These are phyloP conservation scores for Diprion similis DNA, from an alignment of 1,140 invertebrate genomes.

Conservation along the genomic window DNA sequence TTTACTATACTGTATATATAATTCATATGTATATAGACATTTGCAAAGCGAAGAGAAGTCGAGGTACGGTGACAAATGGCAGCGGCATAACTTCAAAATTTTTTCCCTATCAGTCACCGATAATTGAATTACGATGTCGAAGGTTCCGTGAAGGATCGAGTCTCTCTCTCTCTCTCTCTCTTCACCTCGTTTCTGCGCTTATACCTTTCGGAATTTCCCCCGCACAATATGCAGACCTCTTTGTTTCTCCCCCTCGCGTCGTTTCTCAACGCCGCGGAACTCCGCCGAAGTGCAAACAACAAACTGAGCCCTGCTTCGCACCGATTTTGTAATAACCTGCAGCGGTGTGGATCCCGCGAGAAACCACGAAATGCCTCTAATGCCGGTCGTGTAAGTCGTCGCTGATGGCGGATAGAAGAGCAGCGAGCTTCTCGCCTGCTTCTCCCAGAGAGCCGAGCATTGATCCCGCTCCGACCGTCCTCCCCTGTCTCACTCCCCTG, in stretches of 20 bases:
- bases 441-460: slow-evolving; percentile 41
- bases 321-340: slow-evolving; percentile 40
- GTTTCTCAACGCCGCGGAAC: too few relatives aligned
- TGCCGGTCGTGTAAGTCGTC: slow-evolving; percentile 20
- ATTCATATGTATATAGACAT: too few relatives aligned
- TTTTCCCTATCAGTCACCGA: background rate
- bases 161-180: slow-evolving; percentile 9
- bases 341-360: slow-evolving; percentile 32
- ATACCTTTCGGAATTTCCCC: background rate
- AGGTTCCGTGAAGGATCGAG: too few relatives aligned
- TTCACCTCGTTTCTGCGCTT: too few relatives aligned
- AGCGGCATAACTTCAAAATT: background rate
- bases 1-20: too few relatives aligned
- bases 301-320: slow-evolving; percentile 32
- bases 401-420: slow-evolving; percentile 33
- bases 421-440: slow-evolving; percentile 20
- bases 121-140: background rate
- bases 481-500: slow-evolving; percentile 26
- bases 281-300: slow-evolving; percentile 14
- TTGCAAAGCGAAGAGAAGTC: background rate
- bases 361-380: slow-evolving; percentile 50
- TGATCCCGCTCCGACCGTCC: slow-evolving; percentile 43
- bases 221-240: slow-evolving; percentile 8
- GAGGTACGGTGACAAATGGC: background rate
- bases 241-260: background rate